These are phyloP conservation scores for Silurus asotus DNA, from an alignment of 2,113 vertebrate genomes.

Conservation along the genomic window DNA sequence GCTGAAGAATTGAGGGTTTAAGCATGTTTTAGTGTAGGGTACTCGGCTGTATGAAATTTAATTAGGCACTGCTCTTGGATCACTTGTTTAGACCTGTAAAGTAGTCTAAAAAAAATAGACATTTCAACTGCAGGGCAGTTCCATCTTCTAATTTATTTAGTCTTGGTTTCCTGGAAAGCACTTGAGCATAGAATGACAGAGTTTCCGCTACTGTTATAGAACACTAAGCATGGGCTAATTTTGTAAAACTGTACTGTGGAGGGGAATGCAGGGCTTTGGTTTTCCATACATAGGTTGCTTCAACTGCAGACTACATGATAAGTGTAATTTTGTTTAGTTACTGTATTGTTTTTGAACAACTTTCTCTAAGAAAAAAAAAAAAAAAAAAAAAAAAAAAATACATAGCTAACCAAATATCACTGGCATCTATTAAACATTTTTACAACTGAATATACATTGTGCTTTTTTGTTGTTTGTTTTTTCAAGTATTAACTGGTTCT, in stretches of 20 bases:
- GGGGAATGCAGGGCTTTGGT: background rate
- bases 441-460: background rate
- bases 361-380: background rate
- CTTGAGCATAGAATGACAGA: conserved; percentile 42
- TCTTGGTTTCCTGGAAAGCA: conserved; percentile 48
- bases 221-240: conserved; percentile 22
- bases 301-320: background rate
- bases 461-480: background rate
- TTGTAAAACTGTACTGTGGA: background rate
- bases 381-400: background rate
- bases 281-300: background rate
- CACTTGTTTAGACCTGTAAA: conserved; percentile 3
- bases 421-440: conserved; percentile 29
- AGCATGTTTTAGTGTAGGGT: conserved; percentile 2
- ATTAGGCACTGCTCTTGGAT: background rate
- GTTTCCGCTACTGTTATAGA: conserved; percentile 20
- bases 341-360: background rate
- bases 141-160: conserved; percentile 72
- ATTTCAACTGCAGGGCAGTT: conserved; percentile 77
- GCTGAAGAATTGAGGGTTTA: background rate
- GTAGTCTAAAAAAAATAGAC: conserved; percentile 1
- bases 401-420: conserved; percentile 14
- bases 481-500: background rate
- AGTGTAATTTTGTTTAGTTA: background rate
- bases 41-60: conserved; percentile 14